These are phyloP conservation scores for Masnerella sp. DNA, from an alignment of 2,888 invertebrate species.

Conservation along the genomic window DNA sequence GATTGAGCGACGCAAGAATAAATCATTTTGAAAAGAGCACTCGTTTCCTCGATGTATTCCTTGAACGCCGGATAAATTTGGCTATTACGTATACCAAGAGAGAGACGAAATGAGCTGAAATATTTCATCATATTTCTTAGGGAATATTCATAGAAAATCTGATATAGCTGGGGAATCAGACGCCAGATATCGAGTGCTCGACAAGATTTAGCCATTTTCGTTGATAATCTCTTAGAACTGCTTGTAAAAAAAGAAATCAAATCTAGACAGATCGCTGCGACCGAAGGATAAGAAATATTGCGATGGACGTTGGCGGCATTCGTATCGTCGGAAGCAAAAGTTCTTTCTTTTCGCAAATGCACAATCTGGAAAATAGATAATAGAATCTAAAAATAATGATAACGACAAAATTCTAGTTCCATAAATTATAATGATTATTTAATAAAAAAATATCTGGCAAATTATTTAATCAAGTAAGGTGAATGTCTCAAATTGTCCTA, in stretches of 20 bases:
- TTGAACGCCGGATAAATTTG: slow-evolving; percentile 33
- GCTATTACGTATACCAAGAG: slow-evolving; percentile 10
- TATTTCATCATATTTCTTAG: slow-evolving; percentile 24
- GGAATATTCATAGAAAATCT: slow-evolving; percentile 30
- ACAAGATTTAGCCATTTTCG: slow-evolving; percentile 13
- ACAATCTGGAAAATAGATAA: too few species aligned
- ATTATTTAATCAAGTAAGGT: too few species aligned
- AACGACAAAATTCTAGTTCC: too few species aligned
- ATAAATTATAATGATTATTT: too few species aligned
- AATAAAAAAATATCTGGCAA: too few species aligned
- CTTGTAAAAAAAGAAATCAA: slow-evolving; percentile 14
- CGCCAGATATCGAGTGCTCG: slow-evolving; percentile 14
- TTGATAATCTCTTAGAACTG: slow-evolving; percentile 12
- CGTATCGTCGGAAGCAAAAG: too few species aligned
- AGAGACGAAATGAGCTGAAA: neutral
- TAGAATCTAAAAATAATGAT: too few species aligned
- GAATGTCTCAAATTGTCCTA: too few species aligned
- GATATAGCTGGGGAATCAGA: slow-evolving; percentile 9
- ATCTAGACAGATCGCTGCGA: slow-evolving; percentile 16
- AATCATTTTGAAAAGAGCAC: slow-evolving; percentile 43
- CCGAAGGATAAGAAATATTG: slow-evolving; percentile 6
- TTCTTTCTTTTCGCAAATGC: too few species aligned
- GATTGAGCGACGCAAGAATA: slow-evolving; percentile 24
- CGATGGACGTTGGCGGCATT: too few species aligned
- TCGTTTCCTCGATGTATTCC: slow-evolving; percentile 11